phyloP scores from a whole-genome alignment of 2,888 invertebrate species.

The Acanthosepion esculentum region DNA sequence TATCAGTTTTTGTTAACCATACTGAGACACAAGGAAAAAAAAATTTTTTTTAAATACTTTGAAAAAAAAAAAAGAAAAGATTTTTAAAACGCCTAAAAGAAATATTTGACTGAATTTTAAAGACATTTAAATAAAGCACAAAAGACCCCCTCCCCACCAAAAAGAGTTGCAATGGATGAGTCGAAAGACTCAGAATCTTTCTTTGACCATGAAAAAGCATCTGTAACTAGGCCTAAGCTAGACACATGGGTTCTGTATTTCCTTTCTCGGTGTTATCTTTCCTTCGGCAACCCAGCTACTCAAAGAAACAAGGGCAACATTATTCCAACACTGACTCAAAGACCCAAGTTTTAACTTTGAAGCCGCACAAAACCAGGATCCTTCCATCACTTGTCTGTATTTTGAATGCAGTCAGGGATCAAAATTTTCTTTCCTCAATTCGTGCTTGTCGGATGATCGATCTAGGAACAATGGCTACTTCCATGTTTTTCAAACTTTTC shows the following conservation, averaged over 20 bases:
- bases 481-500: slow-evolving; percentile 35
- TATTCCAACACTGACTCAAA: not conserved
- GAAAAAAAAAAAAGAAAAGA: not conserved
- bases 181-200: not conserved
- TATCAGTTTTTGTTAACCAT: not conserved
- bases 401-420: not conserved
- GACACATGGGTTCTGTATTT: not conserved
- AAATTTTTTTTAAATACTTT: not conserved
- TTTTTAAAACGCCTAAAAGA: no score
- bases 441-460: not conserved
- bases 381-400: not conserved
- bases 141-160: no score
- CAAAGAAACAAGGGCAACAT: not conserved
- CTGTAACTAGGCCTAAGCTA: not conserved
- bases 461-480: slow-evolving; percentile 1
- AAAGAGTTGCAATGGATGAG: not conserved
- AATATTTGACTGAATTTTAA: no score
- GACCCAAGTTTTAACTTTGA: not conserved
- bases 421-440: not conserved
- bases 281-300: not conserved
- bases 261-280: not conserved
- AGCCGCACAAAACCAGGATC: not conserved
- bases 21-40: no score
- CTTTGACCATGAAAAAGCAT: not conserved
- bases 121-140: no score